These are phyloP conservation scores for Myotis findleyi DNA, from an alignment of 2,797 vertebrate genomes.

Conservation along the genomic window DNA sequence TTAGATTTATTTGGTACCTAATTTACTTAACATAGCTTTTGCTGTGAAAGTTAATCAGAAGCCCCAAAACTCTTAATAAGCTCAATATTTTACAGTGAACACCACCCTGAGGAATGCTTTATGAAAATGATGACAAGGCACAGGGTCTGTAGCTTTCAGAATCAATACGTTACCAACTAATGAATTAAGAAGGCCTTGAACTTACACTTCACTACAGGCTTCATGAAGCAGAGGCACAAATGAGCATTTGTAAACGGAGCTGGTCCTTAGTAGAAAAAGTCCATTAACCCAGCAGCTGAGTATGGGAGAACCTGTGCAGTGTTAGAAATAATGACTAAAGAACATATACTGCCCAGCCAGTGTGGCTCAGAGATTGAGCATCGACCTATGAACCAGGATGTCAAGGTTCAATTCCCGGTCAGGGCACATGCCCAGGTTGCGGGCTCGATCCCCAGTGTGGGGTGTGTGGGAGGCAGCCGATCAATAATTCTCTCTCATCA, in stretches of 20 bases:
- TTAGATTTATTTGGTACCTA: constrained; percentile 80
- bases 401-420: no score
- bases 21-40: constrained; percentile 78
- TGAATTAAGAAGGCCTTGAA: constrained; percentile 68
- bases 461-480: no score
- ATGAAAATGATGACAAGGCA: constrained; percentile 70
- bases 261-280: background rate
- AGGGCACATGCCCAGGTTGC: no score
- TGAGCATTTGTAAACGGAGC: background rate
- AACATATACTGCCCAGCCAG: background rate
- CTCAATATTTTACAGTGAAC: constrained; percentile 74
- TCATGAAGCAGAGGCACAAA: constrained; percentile 22
- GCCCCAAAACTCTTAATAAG: constrained; percentile 77
- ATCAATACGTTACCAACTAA: constrained; percentile 61
- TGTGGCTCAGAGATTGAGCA: no score
- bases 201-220: constrained; percentile 23
- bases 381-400: no score
- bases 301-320: background rate
- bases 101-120: constrained; percentile 58
- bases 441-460: no score
- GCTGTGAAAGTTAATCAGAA: constrained; percentile 75
- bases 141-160: constrained; percentile 53
- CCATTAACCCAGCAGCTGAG: background rate
- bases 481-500: no score
- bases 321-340: background rate